These are phyloP conservation scores for Lacanobia oleracea DNA, from an alignment of 2,888 invertebrate species.

Conservation along the genomic window DNA sequence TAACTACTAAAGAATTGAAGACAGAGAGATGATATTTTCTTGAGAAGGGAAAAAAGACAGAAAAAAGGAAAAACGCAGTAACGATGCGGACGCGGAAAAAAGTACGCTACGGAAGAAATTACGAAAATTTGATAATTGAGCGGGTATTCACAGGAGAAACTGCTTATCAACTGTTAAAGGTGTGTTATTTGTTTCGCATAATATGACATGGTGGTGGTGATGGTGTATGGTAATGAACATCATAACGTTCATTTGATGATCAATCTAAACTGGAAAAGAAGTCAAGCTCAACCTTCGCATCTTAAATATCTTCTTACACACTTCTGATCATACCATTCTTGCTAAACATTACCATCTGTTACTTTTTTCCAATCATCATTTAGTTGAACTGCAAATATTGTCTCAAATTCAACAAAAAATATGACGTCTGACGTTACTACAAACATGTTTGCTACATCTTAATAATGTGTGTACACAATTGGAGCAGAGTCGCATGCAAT, in stretches of 20 bases:
- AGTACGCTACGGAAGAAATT: too few species aligned
- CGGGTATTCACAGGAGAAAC: background rate
- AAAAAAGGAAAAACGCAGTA: too few species aligned
- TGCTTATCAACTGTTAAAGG: too few species aligned
- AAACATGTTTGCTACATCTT: slow-evolving; percentile 47
- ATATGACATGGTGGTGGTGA: background rate
- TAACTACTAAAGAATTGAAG: background rate
- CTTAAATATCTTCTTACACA: background rate
- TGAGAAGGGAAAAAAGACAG: too few species aligned
- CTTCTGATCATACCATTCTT: background rate
- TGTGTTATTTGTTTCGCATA: too few species aligned
- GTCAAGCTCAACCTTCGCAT: background rate
- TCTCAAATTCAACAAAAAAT: slow-evolving; percentile 23
- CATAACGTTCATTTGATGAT: background rate
- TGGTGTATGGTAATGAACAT: too few species aligned
- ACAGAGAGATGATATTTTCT: background rate
- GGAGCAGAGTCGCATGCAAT: slow-evolving; percentile 52
- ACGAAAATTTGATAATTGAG: too few species aligned
- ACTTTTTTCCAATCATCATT: slow-evolving; percentile 12
- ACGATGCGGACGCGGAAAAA: too few species aligned
- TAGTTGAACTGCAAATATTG: slow-evolving; percentile 29
- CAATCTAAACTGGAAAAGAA: background rate
- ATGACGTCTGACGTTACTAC: slow-evolving; percentile 7
- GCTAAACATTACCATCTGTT: background rate
- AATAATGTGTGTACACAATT: slow-evolving; percentile 42